Conservation (phyloP, 2,113 vertebrate species). For the Pelodiscus sinensis region DNA sequence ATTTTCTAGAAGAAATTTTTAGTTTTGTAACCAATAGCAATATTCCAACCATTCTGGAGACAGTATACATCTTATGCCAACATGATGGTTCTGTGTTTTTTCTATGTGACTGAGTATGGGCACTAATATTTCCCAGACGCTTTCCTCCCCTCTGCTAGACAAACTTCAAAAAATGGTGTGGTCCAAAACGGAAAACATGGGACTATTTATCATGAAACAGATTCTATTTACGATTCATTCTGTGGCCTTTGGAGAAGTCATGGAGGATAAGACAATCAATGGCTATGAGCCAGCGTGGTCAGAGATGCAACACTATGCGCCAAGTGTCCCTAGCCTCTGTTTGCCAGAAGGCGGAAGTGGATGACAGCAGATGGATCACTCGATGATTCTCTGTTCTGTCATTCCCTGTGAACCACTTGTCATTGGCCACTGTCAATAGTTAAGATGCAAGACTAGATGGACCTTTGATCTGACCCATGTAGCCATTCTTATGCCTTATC, state of each 20-base stretch:
- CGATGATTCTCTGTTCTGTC: not conserved
- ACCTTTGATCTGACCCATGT: not conserved
- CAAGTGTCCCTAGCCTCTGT: not conserved
- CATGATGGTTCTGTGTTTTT: fast-evolving
- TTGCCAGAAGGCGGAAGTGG: not conserved
- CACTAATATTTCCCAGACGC: not conserved
- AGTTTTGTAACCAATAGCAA: not conserved
- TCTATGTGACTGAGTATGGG: fast-evolving
- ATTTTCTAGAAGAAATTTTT: not conserved
- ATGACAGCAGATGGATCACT: not conserved
- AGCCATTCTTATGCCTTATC: not conserved
- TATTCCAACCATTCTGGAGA: fast-evolving
- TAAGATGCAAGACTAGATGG: not conserved
- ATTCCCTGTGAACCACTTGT: not conserved
- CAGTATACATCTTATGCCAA: fast-evolving
- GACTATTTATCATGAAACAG: fast-evolving
- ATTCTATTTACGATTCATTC: not conserved
- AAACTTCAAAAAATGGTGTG: fast-evolving
- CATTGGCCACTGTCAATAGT: not conserved
- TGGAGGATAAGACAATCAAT: not conserved
- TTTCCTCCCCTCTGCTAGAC: not conserved
- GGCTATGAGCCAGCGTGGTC: not conserved
- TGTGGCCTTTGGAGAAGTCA: not conserved
- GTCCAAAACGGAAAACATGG: fast-evolving
- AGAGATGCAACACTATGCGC: not conserved